Evolutionary conservation across 2,113 vertebrate species (phyloP).

Genomic region (Limnothrissa miodon): DNA sequence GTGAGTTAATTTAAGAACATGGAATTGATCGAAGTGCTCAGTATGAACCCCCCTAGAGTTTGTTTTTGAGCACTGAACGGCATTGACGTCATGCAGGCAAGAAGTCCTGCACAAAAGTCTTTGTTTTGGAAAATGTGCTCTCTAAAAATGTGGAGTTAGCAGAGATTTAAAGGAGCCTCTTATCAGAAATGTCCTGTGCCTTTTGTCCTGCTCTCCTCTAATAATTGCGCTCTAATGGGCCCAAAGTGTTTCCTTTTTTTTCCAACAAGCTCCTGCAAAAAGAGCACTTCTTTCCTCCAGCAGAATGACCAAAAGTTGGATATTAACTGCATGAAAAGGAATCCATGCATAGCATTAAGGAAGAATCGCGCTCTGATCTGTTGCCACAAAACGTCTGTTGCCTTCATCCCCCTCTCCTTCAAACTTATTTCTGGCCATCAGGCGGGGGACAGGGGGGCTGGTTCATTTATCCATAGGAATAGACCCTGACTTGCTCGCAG

Average conservation of each 20-base stretch:
- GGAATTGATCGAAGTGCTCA: neutral
- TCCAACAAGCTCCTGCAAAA: neutral
- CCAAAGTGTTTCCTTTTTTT: neutral
- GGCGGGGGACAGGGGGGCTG: neutral
- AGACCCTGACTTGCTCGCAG: neutral
- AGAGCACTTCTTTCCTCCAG: neutral
- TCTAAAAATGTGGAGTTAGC: neutral
- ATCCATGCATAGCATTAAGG: slow-evolving; percentile 30
- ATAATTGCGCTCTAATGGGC: neutral
- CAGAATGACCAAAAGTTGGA: neutral
- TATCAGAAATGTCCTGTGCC: neutral
- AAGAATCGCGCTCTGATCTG: neutral
- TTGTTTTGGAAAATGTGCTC: neutral
- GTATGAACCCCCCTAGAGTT: neutral
- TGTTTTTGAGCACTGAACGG: neutral
- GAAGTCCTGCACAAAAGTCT: neutral
- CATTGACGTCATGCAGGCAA: neutral
- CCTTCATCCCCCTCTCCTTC: neutral
- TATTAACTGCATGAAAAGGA: slow-evolving; percentile 32
- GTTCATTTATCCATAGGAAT: neutral
- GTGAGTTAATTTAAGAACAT: neutral
- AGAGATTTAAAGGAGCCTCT: neutral
- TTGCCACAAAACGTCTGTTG: no score
- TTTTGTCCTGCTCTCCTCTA: neutral
- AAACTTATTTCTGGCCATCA: neutral